Base-by-base conservation (phyloP, 1,140 invertebrate species). In the Reticulitermes speratus region DNA sequence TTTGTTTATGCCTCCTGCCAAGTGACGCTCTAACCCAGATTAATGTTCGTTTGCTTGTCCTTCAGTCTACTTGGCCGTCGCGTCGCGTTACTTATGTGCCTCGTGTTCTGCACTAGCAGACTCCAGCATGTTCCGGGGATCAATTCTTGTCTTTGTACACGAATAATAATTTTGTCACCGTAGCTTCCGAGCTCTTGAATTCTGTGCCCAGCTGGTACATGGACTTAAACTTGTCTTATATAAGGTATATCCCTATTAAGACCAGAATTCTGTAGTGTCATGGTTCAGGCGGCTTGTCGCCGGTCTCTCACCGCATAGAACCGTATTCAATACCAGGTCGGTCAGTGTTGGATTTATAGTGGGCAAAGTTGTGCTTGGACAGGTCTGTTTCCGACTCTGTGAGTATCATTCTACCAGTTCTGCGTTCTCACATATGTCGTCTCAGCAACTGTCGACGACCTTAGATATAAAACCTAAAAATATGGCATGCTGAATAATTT, bases 1-100 rank as follows among this genome's bases (percentile, higher is more conserved):
- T 75, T 75, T 75, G 65, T 75, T 75, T 75, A 75, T 30, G 65
- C 65, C 65, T 30, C 65, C 65, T 75, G 65, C 65, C 65, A 75
- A 30, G 65, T 30, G 65, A 75, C 9, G 65, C 65, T 75, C 25
- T 75, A 75, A 75, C 65, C 25, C 65, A 75, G 65, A 75, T 75
- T 75, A 75, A 75, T 75, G 65, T 75, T 75, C 65, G 7, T 75
- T 25, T 75, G 65, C n/a, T 14, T 75, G 65, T 75, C 65, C n/a
- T 75, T 75, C 65, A 11, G 65, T 30, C 65, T 75, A 9, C n/a
- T 55, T 55, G 52, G 52, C 52, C 52, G 52, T 21, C 19, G 19
- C 25, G 30, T 75, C n/a, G n/a, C 65, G 16, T 30, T 19, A 25
- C 59, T 65, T 75, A 30, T 30, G 65, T 75, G n/a, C n/a, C n/a